These are phyloP conservation scores for Nephrocerus scutellatus DNA, from an alignment of 2,888 invertebrate species.

Conservation along the genomic window DNA sequence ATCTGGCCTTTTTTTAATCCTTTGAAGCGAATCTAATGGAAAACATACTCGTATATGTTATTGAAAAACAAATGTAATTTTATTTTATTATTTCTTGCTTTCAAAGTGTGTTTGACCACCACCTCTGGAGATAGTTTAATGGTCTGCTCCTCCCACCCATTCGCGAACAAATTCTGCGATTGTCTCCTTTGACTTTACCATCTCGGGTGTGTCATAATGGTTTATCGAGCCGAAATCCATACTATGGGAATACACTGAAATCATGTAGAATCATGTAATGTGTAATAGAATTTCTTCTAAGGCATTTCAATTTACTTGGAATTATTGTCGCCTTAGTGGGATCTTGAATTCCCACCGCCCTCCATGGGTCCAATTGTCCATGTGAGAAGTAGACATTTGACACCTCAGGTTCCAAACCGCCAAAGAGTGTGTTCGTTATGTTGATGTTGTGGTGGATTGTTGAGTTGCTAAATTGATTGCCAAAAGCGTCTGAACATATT, in stretches of 20 bases:
- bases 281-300: not conserved
- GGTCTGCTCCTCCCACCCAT: constrained; percentile 27
- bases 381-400: constrained; percentile 52
- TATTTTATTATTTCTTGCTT: too few relatives aligned
- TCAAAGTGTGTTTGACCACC: too few relatives aligned
- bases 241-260: too few relatives aligned
- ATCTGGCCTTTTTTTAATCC: too few relatives aligned
- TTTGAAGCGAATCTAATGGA: too few relatives aligned
- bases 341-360: constrained; percentile 47
- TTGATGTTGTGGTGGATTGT: constrained; percentile 28
- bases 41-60: too few relatives aligned
- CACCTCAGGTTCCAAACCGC: constrained; percentile 47
- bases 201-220: constrained; percentile 25
- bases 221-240: constrained; percentile 35
- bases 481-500: constrained; percentile 38
- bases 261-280: too few relatives aligned
- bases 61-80: too few relatives aligned
- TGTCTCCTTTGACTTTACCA: constrained; percentile 29
- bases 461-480: constrained; percentile 28
- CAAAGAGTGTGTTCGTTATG: constrained; percentile 49
- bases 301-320: constrained; percentile 33
- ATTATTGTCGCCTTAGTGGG: constrained; percentile 35
- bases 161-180: constrained; percentile 26
- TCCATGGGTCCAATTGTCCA: constrained; percentile 55
- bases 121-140: too few relatives aligned